These are phyloP conservation scores for Urocolius indicus DNA, from an alignment of 2,113 vertebrate species.

Conservation along the genomic window DNA sequence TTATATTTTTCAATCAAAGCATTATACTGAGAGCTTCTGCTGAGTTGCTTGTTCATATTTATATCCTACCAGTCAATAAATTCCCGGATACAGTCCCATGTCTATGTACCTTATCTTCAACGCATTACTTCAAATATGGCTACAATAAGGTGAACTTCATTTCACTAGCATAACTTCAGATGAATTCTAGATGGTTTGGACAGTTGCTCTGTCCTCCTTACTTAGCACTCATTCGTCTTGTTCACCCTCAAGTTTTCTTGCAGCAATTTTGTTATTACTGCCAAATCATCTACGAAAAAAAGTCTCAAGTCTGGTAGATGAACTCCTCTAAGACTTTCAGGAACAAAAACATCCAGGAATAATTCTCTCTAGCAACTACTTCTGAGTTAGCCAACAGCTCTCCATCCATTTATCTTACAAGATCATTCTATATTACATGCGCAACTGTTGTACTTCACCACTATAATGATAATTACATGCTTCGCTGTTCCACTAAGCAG, in stretches of 20 bases:
- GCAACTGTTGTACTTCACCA: background rate
- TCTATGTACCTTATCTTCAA: background rate
- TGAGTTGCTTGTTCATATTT: background rate
- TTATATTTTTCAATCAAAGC: background rate
- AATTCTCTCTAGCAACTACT: background rate
- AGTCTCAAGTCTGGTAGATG: fast-evolving
- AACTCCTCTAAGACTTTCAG: background rate
- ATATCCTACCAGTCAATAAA: background rate
- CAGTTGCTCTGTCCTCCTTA: background rate
- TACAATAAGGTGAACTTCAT: background rate
- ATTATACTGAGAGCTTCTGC: background rate
- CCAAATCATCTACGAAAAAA: background rate
- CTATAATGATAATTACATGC: background rate
- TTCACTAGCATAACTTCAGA: background rate
- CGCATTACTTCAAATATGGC: background rate
- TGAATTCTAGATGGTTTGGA: background rate
- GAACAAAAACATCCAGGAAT: background rate
- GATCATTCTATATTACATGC: background rate
- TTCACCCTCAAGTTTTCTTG: background rate
- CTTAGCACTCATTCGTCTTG: background rate
- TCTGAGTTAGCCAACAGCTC: background rate
- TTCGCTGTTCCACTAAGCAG: background rate
- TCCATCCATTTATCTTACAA: background rate
- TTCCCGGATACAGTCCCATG: background rate
- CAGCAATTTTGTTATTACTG: background rate